Percentiles rank a stretch among this genome's conserved stretches.
Evolutionary conservation across 2,113 vertebrate species (phyloP).

Genomic region (Cebus imitator): DNA sequence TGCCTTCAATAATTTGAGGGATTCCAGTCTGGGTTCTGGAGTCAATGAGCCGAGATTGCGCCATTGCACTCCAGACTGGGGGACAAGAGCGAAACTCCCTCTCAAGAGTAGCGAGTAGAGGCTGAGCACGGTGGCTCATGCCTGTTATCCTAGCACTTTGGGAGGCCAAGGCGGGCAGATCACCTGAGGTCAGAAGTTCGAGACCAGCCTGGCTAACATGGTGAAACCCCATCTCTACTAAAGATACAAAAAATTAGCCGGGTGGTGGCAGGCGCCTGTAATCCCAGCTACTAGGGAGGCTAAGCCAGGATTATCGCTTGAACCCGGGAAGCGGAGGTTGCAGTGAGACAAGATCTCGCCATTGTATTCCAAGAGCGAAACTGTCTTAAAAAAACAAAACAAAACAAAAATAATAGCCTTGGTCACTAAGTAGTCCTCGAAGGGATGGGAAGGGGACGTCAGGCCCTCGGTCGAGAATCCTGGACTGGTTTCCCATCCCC

Average conservation of each 20-base stretch:
- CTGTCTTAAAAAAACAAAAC: no score
- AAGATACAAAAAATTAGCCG: no score
- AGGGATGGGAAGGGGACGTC: no score
- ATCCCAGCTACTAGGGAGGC: no score
- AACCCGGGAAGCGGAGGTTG: no score
- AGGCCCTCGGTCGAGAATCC: fast-evolving
- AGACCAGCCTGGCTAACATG: neutral
- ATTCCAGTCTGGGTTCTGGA: neutral
- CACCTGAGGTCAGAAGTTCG: neutral
- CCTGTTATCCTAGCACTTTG: neutral
- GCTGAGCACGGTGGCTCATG: neutral
- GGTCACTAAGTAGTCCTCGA: neutral
- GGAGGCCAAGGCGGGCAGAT: neutral
- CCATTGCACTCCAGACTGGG: neutral
- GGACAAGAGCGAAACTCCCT: neutral
- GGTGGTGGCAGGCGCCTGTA: no score
- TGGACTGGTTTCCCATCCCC: fast-evolving
- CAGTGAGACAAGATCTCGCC: no score
- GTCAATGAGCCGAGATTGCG: neutral
- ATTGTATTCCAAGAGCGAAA: no score
- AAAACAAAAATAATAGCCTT: neutral
- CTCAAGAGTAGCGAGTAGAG: neutral
- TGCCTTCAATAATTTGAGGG: neutral
- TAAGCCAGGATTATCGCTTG: no score
- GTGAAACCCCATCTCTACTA: neutral